These are phyloP conservation scores for Hydraecia micacea DNA, from an alignment of 2,888 invertebrate genomes.

Conservation along the genomic window DNA sequence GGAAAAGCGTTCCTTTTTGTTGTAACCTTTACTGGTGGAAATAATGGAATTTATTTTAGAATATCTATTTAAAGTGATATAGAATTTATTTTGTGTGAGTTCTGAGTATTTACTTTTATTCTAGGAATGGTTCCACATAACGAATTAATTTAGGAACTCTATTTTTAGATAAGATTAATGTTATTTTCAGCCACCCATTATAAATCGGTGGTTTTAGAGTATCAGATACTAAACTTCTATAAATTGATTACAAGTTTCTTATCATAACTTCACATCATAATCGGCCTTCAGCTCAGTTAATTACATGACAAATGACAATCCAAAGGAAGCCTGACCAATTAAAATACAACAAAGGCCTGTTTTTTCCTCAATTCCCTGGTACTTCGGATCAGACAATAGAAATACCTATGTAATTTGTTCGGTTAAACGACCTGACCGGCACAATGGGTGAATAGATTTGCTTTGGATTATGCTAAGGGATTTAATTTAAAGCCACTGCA, in stretches of 20 bases:
- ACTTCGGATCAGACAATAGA: neutral
- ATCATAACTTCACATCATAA: slow-evolving; percentile 1
- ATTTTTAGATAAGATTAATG: neutral
- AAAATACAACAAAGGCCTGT: slow-evolving; percentile 37
- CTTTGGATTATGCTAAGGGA: neutral
- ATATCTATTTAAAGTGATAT: neutral
- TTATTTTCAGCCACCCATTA: neutral
- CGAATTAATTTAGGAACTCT: neutral
- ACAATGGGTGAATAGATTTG: neutral
- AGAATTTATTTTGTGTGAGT: neutral
- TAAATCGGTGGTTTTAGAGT: neutral
- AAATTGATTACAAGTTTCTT: neutral
- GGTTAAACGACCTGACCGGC: neutral
- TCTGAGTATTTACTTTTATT: neutral
- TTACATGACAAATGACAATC: slow-evolving; percentile 41
- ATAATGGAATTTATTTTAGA: slow-evolving; percentile 19
- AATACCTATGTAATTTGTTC: slow-evolving; percentile 14
- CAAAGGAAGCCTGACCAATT: slow-evolving; percentile 26
- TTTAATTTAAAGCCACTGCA: neutral
- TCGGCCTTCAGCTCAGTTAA: slow-evolving; percentile 26
- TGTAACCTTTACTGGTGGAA: neutral
- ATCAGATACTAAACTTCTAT: neutral
- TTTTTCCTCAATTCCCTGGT: slow-evolving; percentile 22
- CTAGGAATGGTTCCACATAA: too few species aligned
- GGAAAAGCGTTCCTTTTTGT: slow-evolving; percentile 39